phyloP scores from a whole-genome alignment of 2,888 invertebrate species.

The Pasiphila rectangulata region DNA sequence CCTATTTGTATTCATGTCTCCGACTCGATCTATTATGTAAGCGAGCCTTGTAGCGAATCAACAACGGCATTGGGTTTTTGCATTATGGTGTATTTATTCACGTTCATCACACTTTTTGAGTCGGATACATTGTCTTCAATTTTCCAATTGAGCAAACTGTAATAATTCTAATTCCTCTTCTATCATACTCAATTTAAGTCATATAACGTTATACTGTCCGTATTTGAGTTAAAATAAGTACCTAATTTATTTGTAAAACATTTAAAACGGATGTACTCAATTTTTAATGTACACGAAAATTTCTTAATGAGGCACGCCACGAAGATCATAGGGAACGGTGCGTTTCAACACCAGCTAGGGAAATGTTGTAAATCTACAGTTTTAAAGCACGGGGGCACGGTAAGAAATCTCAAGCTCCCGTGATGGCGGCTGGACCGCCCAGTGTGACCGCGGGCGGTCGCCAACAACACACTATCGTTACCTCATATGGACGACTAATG shows the following conservation, averaged over 20 bases:
- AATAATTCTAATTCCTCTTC: too few relatives aligned
- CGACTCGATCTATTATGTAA: constrained; percentile 54
- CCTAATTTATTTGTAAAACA: constrained; percentile 5
- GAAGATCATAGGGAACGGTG: constrained; percentile 4
- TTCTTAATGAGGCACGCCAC: constrained; percentile 10
- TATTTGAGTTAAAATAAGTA: too few relatives aligned
- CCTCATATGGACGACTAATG: constrained; percentile 40
- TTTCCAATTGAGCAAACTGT: too few relatives aligned
- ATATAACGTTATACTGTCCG: too few relatives aligned
- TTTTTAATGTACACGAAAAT: constrained; percentile 9
- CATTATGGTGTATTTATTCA: constrained; percentile 38
- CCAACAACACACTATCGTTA: constrained; percentile 27
- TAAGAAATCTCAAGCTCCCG: constrained; percentile 33
- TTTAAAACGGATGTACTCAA: constrained; percentile 1
- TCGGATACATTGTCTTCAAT: neutral
- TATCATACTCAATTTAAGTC: too few relatives aligned
- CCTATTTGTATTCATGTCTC: constrained; percentile 58
- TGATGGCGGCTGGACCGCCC: constrained; percentile 29
- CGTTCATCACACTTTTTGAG: neutral
- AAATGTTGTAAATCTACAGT: constrained; percentile 17
- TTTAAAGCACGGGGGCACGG: constrained; percentile 31
- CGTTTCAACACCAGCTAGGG: constrained; percentile 14
- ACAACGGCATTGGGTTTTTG: constrained; percentile 50
- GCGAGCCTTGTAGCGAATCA: constrained; percentile 54
- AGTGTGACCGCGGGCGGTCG: constrained; percentile 28